These are phyloP conservation scores for Sisor rabdophorus DNA, from an alignment of 2,113 vertebrate genomes.

Conservation along the genomic window DNA sequence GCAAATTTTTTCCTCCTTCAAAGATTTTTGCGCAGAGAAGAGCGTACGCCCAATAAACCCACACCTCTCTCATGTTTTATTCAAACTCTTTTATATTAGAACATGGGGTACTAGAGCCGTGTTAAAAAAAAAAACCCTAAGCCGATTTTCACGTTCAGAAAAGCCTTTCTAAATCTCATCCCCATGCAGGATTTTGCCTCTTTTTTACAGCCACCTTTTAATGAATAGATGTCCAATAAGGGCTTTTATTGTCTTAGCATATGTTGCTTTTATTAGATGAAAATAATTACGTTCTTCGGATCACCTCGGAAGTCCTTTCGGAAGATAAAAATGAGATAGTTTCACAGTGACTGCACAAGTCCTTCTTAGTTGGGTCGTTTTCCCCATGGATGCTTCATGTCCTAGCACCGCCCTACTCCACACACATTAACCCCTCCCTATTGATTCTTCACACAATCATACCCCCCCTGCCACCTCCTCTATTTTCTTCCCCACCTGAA, in stretches of 20 bases:
- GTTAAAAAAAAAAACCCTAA: constrained; percentile 65
- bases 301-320: constrained; percentile 96
- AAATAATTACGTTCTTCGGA: constrained; percentile 98
- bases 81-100: constrained; percentile 71
- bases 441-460: constrained; percentile 50
- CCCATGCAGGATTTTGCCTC: constrained; percentile 65
- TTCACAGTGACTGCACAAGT: constrained; percentile 99
- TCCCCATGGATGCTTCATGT: constrained; percentile 92
- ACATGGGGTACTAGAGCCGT: constrained; percentile 64
- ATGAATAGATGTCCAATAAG: constrained; percentile 95
- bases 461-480: constrained; percentile 51
- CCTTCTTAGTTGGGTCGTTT: constrained; percentile 89
- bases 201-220: constrained; percentile 82
- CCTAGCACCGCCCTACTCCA: constrained; percentile 61
- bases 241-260: constrained; percentile 99
- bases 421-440: constrained; percentile 41
- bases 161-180: constrained; percentile 74
- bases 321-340: constrained; percentile 98
- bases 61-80: constrained; percentile 74
- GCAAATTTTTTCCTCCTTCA: constrained; percentile 55
- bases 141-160: constrained; percentile 70
- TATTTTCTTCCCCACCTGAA: constrained; percentile 65
- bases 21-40: constrained; percentile 62
- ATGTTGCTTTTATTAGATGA: constrained; percentile 99
- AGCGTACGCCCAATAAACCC: constrained; percentile 72